These are phyloP conservation scores for Buceros bicornis DNA, from an alignment of 2,797 vertebrate species.

Conservation along the genomic window DNA sequence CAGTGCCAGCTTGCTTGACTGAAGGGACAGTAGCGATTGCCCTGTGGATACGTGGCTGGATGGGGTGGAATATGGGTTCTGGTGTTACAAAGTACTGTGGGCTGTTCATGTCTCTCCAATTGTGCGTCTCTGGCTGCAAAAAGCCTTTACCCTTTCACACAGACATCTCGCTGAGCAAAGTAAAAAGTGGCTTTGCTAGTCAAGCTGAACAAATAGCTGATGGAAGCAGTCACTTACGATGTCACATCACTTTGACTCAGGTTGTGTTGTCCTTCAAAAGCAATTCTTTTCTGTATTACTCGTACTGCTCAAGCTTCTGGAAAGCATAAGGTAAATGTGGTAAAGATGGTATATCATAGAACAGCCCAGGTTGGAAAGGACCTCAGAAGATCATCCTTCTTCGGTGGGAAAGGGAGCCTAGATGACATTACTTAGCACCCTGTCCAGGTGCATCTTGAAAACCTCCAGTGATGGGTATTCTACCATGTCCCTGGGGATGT, in stretches of 20 bases:
- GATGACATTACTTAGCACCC: neutral
- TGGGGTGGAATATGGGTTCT: too few species aligned
- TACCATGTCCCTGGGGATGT: accelerated
- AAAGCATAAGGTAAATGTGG: neutral
- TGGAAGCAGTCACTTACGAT: neutral
- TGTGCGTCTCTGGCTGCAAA: neutral
- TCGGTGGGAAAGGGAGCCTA: neutral
- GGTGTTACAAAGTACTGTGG: neutral
- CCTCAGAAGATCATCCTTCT: neutral
- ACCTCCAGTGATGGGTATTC: neutral
- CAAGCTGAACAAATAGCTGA: neutral
- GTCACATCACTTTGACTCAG: neutral
- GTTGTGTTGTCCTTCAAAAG: neutral
- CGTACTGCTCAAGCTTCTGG: neutral
- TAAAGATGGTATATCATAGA: neutral
- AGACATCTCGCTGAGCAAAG: neutral
- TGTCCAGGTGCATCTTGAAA: neutral
- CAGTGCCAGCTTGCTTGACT: accelerated
- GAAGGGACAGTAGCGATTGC: neutral
- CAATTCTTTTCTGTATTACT: neutral
- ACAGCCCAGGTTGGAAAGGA: neutral
- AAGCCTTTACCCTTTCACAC: neutral
- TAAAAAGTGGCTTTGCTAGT: neutral
- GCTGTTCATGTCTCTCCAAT: accelerated
- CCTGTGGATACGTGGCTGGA: neutral